Evolutionary conservation across 2,797 vertebrate species (phyloP).

Genomic region (Aplochiton taeniatus): DNA sequence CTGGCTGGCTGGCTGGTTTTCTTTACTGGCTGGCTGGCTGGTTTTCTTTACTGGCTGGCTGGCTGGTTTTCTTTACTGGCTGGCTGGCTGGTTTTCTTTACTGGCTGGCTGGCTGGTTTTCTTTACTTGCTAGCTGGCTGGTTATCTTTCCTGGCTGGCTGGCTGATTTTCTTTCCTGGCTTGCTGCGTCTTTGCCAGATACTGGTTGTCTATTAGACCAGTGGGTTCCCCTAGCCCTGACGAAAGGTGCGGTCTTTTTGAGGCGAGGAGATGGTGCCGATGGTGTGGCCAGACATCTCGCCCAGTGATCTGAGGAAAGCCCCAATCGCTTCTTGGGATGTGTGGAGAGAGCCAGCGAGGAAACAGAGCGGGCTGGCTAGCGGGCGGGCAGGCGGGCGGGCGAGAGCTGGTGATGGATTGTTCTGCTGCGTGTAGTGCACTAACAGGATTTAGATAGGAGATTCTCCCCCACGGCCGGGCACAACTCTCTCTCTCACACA

Average conservation of each 20-base stretch:
- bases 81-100: no score
- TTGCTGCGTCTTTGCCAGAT: conserved; percentile 7
- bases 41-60: no score
- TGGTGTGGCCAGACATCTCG: conserved; percentile 42
- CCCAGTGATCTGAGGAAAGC: conserved; percentile 52
- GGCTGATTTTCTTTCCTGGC: no score
- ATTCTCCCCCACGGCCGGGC: conserved; percentile 19
- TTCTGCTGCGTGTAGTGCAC: conserved; percentile 40
- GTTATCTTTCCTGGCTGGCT: no score
- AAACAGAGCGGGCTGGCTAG: not conserved
- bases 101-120: no score
- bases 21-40: no score
- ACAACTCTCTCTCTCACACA: conserved; percentile 29
- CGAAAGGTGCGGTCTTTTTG: conserved; percentile 38
- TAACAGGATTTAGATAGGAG: conserved; percentile 43
- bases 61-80: no score
- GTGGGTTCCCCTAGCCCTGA: conserved; percentile 23
- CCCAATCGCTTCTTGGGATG: conserved; percentile 32
- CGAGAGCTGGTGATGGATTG: conserved; percentile 36
- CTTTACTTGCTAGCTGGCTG: no score
- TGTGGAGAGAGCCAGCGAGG: conserved; percentile 20
- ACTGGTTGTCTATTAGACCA: conserved; percentile 36
- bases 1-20: no score
- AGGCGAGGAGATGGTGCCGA: not conserved
- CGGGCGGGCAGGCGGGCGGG: not conserved